Evolutionary conservation across 2,113 vertebrate genomes (phyloP), one percentile per base, ranked within the genome.

Genomic region (Suncus etruscus): DNA sequence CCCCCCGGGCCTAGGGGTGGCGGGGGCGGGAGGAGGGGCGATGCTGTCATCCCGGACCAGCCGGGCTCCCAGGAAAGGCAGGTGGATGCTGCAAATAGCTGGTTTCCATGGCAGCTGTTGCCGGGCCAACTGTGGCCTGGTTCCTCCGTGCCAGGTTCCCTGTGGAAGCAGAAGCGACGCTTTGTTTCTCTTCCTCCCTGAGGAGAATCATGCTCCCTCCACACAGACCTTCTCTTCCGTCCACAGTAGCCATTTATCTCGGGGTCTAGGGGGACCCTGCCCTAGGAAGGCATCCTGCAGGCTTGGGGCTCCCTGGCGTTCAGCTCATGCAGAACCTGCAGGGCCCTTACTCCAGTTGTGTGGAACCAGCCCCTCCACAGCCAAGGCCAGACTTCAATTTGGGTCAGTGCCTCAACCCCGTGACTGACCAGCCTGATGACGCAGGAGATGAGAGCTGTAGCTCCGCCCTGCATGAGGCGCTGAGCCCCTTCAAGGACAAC

Each of bases 71-170:
- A 90, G 92, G 94, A 95, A 87, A 94, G 83, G 87, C 0, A 16
- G 94, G 87, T 72, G 95, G 95, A 91, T 90, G 92, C 95, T 95
- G 32, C 93, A 95, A 95, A 96, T 95, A 96, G 97, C 92, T 74
- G 58, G 96, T 97, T 97, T 85, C 97, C 95, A 97, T 97, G 93
- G 97, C 81, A 94, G 94, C 97, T 12, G 97, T 98, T 97, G 91
- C 96, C 94, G 0, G 11, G 95, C 93, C 48, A 0, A 97, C 97
- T 72, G 58, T 91, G 94, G 91, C 94, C 96, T 93, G 94, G 90
- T 95, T 94, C 83, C 7, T 65, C 92, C 89, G 96, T 91, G 96
- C 88, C 95, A 97, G 83, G 84, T 45, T 96, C 70, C 95, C 87
- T 92, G 83, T 90, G 96, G 97, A 97, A 95, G 91, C 82, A 27